Conservation (phyloP, 1,140 invertebrate genomes). For the Steinernema khuongi region DNA sequence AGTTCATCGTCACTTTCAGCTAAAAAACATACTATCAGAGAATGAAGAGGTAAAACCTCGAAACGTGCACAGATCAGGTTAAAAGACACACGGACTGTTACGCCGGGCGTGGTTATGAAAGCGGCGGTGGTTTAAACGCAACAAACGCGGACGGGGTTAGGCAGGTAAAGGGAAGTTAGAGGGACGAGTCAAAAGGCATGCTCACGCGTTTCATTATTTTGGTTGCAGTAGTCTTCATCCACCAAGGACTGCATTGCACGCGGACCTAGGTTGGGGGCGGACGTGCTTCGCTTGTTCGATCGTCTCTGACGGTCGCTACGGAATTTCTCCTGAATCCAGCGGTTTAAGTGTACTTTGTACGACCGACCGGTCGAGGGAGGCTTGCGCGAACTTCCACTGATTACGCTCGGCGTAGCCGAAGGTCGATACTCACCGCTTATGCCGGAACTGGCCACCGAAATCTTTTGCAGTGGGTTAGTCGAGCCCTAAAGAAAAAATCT, state of each 20-base stretch:
- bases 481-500: neutral
- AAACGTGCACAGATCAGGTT: no score
- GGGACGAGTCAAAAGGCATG: neutral
- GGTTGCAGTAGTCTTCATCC: slow-evolving; percentile 31
- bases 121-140: neutral
- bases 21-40: slow-evolving; percentile 24
- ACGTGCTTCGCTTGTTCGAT: slow-evolving; percentile 70
- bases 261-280: slow-evolving; percentile 72
- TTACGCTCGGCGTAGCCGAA: neutral
- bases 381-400: slow-evolving; percentile 11
- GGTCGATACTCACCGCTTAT: slow-evolving; percentile 20
- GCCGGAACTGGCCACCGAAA: slow-evolving; percentile 39
- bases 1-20: slow-evolving; percentile 57
- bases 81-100: no score
- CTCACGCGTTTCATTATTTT: slow-evolving; percentile 10
- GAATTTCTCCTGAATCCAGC: slow-evolving; percentile 41
- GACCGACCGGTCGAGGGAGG: slow-evolving; percentile 31
- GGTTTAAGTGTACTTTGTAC: slow-evolving; percentile 34
- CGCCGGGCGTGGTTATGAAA: no score
- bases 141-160: neutral
- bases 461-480: slow-evolving; percentile 26
- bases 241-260: slow-evolving; percentile 26
- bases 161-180: neutral
- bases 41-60: no score
- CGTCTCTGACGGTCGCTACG: slow-evolving; percentile 58